Evolutionary conservation across 1,140 invertebrate genomes (phyloP).

Genomic region (Goniozus legneri): DNA sequence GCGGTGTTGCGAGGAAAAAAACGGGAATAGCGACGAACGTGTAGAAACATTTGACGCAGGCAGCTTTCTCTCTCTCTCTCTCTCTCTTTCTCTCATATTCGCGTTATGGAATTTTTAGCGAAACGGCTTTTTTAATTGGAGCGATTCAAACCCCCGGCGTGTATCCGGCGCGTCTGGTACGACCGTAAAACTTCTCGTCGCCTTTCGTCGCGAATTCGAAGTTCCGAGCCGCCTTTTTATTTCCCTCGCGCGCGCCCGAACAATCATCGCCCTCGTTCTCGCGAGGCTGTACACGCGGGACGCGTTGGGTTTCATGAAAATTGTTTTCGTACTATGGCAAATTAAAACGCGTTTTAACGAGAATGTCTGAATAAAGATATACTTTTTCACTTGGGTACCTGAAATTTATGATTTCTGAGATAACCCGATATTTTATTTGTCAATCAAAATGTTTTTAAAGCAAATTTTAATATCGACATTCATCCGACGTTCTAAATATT

Average conservation of each 20-base stretch:
- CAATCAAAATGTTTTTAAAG: too few relatives aligned
- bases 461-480: too few relatives aligned
- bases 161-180: slow-evolving; percentile 20
- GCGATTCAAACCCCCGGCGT: slow-evolving; percentile 33
- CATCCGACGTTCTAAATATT: too few relatives aligned
- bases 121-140: slow-evolving; percentile 38
- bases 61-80: too few relatives aligned
- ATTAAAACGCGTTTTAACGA: too few relatives aligned
- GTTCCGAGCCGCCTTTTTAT: slow-evolving; percentile 9
- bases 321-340: too few relatives aligned
- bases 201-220: slow-evolving; percentile 23
- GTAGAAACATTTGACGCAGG: slow-evolving; percentile 28
- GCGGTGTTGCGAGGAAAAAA: background rate
- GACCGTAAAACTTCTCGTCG: slow-evolving; percentile 34
- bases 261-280: background rate
- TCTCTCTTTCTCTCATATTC: too few relatives aligned
- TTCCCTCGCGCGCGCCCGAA: background rate
- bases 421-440: too few relatives aligned
- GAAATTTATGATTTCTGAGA: too few relatives aligned
- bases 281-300: slow-evolving; percentile 19
- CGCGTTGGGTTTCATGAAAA: slow-evolving; percentile 7
- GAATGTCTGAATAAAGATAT: too few relatives aligned
- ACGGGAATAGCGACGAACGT: slow-evolving; percentile 17
- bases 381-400: too few relatives aligned
- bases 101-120: slow-evolving; percentile 35